These are phyloP conservation scores for Eupithecia vulgata DNA, from an alignment of 2,888 invertebrate species.

Conservation along the genomic window DNA sequence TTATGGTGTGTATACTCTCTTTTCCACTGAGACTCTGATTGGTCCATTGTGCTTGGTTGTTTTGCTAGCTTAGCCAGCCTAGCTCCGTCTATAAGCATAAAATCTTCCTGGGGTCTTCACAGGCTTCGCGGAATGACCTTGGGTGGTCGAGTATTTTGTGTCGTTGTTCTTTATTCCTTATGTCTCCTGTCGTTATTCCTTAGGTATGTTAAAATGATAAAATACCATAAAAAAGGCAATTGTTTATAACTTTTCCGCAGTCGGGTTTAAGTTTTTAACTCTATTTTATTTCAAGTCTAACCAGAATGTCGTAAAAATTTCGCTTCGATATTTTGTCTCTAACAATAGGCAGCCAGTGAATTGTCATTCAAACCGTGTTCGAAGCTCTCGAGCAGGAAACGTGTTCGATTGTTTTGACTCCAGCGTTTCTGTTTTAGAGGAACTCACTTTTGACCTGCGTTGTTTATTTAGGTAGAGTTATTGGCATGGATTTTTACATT, in stretches of 20 bases:
- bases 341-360: slow-evolving; percentile 8
- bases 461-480: not conserved
- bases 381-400: slow-evolving; percentile 23
- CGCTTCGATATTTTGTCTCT: slow-evolving; percentile 9
- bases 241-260: not conserved
- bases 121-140: too few species aligned
- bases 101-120: too few species aligned
- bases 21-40: too few species aligned
- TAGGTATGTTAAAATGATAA: not conserved
- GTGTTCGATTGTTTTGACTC: slow-evolving; percentile 34
- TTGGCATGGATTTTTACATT: not conserved
- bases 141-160: too few species aligned
- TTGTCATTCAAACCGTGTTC: slow-evolving; percentile 26
- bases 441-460: slow-evolving; percentile 23
- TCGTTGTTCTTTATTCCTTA: too few species aligned
- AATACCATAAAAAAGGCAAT: not conserved
- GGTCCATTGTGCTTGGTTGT: too few species aligned
- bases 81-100: too few species aligned
- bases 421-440: slow-evolving; percentile 23
- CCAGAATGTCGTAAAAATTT: not conserved
- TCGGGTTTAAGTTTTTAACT: not conserved
- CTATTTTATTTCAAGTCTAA: not conserved
- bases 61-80: too few species aligned
- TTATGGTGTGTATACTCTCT: too few species aligned
- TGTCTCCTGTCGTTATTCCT: too few species aligned